Evolutionary conservation across 2,797 vertebrate genomes (phyloP).

Genomic region (Anguilla marmorata): DNA sequence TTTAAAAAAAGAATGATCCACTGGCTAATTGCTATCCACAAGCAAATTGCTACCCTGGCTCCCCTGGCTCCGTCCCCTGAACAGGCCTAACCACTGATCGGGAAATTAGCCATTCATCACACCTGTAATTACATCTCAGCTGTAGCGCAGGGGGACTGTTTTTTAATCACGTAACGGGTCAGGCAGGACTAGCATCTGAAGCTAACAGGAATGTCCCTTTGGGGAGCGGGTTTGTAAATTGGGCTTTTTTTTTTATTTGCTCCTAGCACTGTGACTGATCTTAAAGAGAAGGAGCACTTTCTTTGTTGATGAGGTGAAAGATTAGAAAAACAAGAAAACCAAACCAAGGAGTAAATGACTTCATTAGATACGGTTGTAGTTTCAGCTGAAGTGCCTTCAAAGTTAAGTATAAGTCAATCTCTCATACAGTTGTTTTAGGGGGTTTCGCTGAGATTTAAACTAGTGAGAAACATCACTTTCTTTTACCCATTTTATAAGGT

Average conservation of each 20-base stretch:
- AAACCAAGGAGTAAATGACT: slow-evolving; percentile 2
- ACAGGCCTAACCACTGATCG: background rate
- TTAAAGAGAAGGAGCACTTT: background rate
- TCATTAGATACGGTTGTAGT: background rate
- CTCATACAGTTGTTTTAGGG: background rate
- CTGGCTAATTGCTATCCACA: background rate
- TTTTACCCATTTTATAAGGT: too few species aligned
- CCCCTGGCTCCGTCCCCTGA: background rate
- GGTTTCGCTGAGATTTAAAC: background rate
- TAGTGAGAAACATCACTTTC: background rate
- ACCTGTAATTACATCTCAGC: background rate
- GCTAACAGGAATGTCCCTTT: background rate
- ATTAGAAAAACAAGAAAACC: background rate
- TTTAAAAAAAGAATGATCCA: background rate
- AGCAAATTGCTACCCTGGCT: background rate
- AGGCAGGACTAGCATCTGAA: background rate
- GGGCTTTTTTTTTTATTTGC: background rate
- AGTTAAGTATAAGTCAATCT: background rate
- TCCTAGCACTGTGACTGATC: background rate
- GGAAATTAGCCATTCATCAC: slow-evolving; percentile 11
- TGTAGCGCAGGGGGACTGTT: background rate
- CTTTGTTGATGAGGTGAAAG: background rate
- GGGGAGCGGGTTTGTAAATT: slow-evolving; percentile 5
- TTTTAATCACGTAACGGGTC: background rate
- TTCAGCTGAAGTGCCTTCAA: background rate